Evolutionary conservation across 2,797 vertebrate species (phyloP).

Genomic region (Takifugu ocellatus): DNA sequence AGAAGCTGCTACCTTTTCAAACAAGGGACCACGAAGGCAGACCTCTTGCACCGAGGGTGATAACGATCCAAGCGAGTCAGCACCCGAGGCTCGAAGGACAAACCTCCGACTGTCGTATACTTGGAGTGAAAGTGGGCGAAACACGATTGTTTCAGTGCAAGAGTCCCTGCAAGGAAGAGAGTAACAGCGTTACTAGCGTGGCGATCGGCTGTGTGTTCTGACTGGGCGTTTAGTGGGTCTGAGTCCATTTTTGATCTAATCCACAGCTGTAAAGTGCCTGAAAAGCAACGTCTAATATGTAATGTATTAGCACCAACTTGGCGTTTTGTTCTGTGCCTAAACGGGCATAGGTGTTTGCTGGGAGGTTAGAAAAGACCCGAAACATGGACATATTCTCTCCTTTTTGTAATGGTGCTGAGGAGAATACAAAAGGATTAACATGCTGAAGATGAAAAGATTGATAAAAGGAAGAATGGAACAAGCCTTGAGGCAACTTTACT

Average conservation of each 20-base stretch:
- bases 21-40: background rate
- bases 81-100: slow-evolving; percentile 1
- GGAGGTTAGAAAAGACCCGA: background rate
- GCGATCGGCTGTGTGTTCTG: slow-evolving; percentile 24
- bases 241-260: slow-evolving; percentile 26
- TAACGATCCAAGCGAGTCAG: slow-evolving; percentile 3
- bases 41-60: background rate
- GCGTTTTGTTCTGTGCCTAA: background rate
- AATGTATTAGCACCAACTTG: slow-evolving; percentile 7
- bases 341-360: background rate
- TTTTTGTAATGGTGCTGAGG: background rate
- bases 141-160: slow-evolving; percentile 16
- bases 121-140: slow-evolving; percentile 20
- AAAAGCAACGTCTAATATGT: slow-evolving; percentile 20
- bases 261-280: slow-evolving; percentile 5
- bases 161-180: slow-evolving; percentile 33
- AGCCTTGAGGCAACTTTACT: slow-evolving; percentile 22
- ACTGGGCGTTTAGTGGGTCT: slow-evolving; percentile 17
- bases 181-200: slow-evolving; percentile 39
- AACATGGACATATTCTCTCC: background rate
- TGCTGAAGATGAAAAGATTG: slow-evolving; percentile 43
- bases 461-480: slow-evolving; percentile 7
- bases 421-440: background rate
- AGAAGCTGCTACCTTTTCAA: background rate
- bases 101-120: slow-evolving; percentile 8